These are phyloP conservation scores for Palaemon carinicauda DNA, from an alignment of 1,140 invertebrate genomes.

Conservation along the genomic window DNA sequence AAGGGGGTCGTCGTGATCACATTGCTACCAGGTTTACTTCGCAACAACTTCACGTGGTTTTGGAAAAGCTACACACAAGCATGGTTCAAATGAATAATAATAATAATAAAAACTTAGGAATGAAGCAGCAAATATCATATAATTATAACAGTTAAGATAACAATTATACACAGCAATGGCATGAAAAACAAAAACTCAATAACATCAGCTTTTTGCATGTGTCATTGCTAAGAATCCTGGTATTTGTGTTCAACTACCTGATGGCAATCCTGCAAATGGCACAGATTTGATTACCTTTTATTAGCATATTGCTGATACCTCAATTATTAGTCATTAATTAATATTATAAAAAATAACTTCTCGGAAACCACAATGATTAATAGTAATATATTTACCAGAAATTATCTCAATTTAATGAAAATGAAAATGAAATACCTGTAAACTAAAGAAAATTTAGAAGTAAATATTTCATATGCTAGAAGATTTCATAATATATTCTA, in stretches of 20 bases:
- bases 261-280: not conserved
- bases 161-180: constrained; percentile 42
- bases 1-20: constrained; percentile 41
- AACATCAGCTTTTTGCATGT: constrained; percentile 15
- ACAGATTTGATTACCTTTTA: not conserved
- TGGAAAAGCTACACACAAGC: constrained; percentile 46
- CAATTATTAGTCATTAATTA: too few species aligned
- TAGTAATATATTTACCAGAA: too few species aligned
- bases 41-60: constrained; percentile 38
- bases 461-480: too few species aligned
- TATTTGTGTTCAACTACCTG: constrained; percentile 27
- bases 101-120: constrained; percentile 26
- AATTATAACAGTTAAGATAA: not conserved
- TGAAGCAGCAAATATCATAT: constrained; percentile 40
- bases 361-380: too few species aligned
- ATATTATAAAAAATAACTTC: too few species aligned
- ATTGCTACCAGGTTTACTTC: constrained; percentile 40
- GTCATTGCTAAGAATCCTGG: constrained; percentile 35
- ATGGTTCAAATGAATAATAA: constrained; percentile 18
- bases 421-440: too few species aligned
- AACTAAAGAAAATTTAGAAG: too few species aligned
- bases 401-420: too few species aligned
- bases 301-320: not conserved
- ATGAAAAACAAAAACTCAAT: constrained; percentile 28
- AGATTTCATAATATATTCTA: too few species aligned